Base-by-base conservation (phyloP, 2,113 vertebrate genomes). In the Sisor rabdophorus region DNA sequence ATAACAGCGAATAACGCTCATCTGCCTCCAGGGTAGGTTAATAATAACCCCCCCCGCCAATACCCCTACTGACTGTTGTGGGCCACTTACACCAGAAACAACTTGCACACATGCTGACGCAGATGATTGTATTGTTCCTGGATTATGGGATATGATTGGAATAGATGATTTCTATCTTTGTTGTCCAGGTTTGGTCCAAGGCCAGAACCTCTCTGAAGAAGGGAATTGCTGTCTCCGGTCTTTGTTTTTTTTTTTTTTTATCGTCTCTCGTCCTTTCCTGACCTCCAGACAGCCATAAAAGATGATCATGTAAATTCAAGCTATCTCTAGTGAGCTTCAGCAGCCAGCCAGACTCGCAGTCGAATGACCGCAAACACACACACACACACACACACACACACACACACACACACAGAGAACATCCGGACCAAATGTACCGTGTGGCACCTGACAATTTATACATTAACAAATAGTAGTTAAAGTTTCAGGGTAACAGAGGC, bases 201-300 rank as follows among this genome's bases (percentile, higher is more conserved):
- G n/a, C n/a, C n/a, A n/a, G n/a, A n/a, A n/a, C n/a, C n/a, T 47
- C 22, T 24, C 55, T 1, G 20, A 20, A 59, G 59, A 68, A 73
- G 56, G 74, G 24, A 68, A 60, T 56, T 17, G 44, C 40, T 74
- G 56, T 50, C 72, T 74, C 56, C 50, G 72, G 24, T 50, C 56
- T n/a, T n/a, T n/a, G n/a, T n/a, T n/a, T n/a, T n/a, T n/a, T n/a
- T n/a, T n/a, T n/a, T n/a, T 61, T 61, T 50, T 61, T 74, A 56
- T 74, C 28, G 32, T 30, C 72, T 52, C 72, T 61, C 16, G 58
- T 61, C 40, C 72, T 74, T 44, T 60, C 6, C 72, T 74, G 72
- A 74, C 72, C 72, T 74, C 72, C 72, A 74, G 72, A 74, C 72
- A 30, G 56, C 40, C 61, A 74, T 73, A 73, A 73, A 73, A 73